A percentile compares a stretch with the other conserved stretches of the same genome.
Evolutionary conservation across 2,797 vertebrate species (phyloP).

Genomic region (Bovichtus diacanthus): DNA sequence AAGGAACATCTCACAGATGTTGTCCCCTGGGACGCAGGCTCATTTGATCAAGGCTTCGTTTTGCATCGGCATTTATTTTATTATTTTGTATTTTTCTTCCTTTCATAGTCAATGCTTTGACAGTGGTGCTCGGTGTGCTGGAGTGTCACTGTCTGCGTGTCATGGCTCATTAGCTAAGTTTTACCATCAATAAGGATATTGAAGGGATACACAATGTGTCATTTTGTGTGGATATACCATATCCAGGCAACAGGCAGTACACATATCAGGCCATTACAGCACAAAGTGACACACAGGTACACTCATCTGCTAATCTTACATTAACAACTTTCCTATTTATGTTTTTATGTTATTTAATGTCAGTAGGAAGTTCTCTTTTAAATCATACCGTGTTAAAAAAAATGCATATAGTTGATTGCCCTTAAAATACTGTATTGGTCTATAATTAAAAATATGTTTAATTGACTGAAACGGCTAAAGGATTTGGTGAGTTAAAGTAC

Average conservation of each 20-base stretch:
- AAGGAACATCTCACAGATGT: constrained; percentile 58
- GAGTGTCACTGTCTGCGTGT: constrained; percentile 20
- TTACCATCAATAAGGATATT: constrained; percentile 24
- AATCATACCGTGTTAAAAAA: neutral
- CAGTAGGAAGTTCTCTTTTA: neutral
- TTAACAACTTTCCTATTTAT: neutral
- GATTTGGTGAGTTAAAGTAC: no score
- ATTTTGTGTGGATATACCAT: constrained; percentile 6
- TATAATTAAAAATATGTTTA: neutral
- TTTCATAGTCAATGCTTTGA: constrained; percentile 18
- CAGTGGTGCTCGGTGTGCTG: constrained; percentile 22
- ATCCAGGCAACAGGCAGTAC: constrained; percentile 3
- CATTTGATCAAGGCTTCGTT: constrained; percentile 45
- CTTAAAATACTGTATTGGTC: neutral
- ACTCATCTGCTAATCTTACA: neutral
- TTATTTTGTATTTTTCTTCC: constrained; percentile 26
- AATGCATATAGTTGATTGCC: neutral
- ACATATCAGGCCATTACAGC: neutral
- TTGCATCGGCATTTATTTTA: constrained; percentile 23
- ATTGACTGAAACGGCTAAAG: neutral
- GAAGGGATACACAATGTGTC: constrained; percentile 32
- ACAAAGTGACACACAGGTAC: neutral
- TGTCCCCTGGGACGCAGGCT: constrained; percentile 49
- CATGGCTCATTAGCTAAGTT: constrained; percentile 43
- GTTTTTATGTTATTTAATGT: neutral